Percentiles rank a stretch among this genome's conserved stretches.
phyloP scores from a whole-genome alignment of 2,797 vertebrate genomes.

The Phoeniculus purpureus region DNA sequence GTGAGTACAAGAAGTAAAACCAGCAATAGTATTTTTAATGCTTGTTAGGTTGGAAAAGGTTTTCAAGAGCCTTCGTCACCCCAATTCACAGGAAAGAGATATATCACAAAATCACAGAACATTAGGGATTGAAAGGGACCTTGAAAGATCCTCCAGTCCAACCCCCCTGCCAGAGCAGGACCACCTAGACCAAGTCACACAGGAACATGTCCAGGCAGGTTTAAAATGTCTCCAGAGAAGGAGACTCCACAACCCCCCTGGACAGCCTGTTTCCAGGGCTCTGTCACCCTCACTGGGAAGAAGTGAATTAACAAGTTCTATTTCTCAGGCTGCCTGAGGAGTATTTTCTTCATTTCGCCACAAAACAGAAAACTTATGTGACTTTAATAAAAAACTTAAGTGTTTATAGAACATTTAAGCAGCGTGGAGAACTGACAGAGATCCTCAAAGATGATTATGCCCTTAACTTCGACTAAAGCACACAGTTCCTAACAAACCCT shows the following conservation, averaged over 20 bases:
- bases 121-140: too few species aligned
- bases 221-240: too few species aligned
- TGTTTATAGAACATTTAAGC: not conserved
- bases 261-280: too few species aligned
- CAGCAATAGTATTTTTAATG: not conserved
- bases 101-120: too few species aligned
- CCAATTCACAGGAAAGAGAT: not conserved
- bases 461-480: not conserved
- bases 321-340: not conserved
- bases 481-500: not conserved
- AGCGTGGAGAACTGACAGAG: not conserved
- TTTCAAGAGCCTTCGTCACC: not conserved
- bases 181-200: too few species aligned
- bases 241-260: too few species aligned
- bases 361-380: not conserved
- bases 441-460: not conserved
- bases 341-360: not conserved
- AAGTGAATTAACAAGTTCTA: too few species aligned
- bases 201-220: too few species aligned
- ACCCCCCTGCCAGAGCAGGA: too few species aligned
- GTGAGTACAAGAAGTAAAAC: not conserved
- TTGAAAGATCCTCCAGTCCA: too few species aligned
- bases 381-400: not conserved
- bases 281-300: too few species aligned
- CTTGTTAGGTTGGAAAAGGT: not conserved